phyloP scores from a whole-genome alignment of 2,113 vertebrate genomes.

The Spermophilus dauricus region DNA sequence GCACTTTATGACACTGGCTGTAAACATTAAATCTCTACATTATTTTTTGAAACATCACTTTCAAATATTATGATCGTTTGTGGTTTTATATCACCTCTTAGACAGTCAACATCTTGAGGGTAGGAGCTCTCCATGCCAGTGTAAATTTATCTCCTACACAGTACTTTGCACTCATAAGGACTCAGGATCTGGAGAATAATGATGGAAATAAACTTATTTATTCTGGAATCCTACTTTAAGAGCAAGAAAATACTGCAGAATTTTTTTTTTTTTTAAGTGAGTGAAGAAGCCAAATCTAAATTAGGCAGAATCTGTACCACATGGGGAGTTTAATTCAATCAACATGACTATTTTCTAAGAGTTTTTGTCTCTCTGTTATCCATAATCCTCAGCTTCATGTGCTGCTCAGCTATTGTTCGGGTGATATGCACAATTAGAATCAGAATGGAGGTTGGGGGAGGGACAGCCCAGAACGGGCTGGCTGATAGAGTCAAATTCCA shows the following conservation, averaged over 20 bases:
- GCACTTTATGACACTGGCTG: constrained; percentile 69
- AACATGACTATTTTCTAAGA: not conserved
- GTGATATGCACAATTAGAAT: not conserved
- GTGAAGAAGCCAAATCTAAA: not conserved
- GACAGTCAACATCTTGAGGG: constrained; percentile 66
- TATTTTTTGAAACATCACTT: constrained; percentile 58
- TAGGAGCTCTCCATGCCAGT: not conserved
- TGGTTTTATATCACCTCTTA: not conserved
- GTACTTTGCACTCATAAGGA: not conserved
- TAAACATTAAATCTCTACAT: constrained; percentile 67
- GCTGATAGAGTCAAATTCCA: not conserved
- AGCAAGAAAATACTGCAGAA: not conserved
- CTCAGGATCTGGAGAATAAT: not conserved
- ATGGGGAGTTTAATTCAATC: not conserved
- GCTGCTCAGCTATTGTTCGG: not conserved
- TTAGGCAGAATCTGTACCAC: not conserved
- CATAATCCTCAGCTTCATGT: not conserved
- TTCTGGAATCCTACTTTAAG: not conserved
- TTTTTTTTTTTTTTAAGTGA: not conserved
- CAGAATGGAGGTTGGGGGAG: not conserved
- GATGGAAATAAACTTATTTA: not conserved
- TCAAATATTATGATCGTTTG: constrained; percentile 56
- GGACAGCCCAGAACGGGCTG: too few relatives aligned
- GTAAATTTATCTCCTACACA: not conserved
- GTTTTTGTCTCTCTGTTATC: not conserved